phyloP scores from a whole-genome alignment of 2,797 vertebrate species.

The Acanthurus lineatus region DNA sequence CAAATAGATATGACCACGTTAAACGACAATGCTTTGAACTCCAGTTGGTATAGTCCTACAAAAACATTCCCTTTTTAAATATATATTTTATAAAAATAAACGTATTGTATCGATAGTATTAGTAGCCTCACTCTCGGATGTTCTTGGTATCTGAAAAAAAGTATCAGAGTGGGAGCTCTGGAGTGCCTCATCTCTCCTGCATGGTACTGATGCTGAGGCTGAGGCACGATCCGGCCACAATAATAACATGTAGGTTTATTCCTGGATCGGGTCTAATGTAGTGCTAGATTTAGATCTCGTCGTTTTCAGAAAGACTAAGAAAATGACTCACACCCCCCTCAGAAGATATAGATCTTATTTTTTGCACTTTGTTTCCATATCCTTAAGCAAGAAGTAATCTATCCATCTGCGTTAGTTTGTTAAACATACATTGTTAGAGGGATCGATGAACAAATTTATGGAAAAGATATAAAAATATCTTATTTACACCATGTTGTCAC shows the following conservation, averaged over 20 bases:
- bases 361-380: background rate
- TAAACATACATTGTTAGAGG: background rate
- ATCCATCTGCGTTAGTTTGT: background rate
- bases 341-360: background rate
- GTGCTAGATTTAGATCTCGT: background rate
- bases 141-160: background rate
- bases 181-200: background rate
- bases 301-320: background rate
- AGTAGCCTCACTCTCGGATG: background rate
- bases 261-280: background rate
- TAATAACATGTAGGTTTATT: background rate
- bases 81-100: background rate
- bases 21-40: background rate
- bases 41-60: rapidly evolving
- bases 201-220: conserved; percentile 54
- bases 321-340: background rate
- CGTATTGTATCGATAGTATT: background rate
- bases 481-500: background rate
- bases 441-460: no score
- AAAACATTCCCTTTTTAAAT: background rate
- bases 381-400: background rate
- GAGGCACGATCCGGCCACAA: background rate
- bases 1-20: background rate
- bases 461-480: no score
- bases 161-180: conserved; percentile 56